Evolutionary conservation across 2,113 vertebrate genomes (phyloP).

Genomic region (Colius striatus): DNA sequence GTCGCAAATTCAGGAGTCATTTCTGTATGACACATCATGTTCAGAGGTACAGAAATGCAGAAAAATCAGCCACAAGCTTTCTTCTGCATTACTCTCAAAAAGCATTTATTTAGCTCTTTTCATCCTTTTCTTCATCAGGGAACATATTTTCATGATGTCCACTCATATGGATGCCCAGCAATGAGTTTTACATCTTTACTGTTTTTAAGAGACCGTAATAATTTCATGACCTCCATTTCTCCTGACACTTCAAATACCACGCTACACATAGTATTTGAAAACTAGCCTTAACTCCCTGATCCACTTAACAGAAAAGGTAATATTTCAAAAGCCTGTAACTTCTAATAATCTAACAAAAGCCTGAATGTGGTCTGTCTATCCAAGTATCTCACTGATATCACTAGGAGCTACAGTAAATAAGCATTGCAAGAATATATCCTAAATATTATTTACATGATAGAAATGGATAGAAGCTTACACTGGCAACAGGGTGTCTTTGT

Average conservation of each 20-base stretch:
- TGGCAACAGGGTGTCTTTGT: neutral
- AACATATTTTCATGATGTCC: neutral
- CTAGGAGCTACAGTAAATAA: neutral
- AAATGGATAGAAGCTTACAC: neutral
- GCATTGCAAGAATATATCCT: neutral
- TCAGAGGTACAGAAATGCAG: constrained; percentile 17
- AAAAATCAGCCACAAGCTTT: neutral
- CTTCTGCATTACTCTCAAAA: neutral
- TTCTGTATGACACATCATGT: constrained; percentile 33
- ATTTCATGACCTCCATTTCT: neutral
- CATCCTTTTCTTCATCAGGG: neutral
- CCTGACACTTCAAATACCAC: neutral
- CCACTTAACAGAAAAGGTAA: neutral
- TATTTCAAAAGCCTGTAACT: neutral
- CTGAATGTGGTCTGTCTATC: neutral
- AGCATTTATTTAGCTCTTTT: neutral
- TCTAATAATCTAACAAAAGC: neutral
- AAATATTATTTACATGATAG: neutral
- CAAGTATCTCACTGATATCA: neutral
- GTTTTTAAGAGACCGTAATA: neutral
- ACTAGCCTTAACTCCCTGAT: neutral
- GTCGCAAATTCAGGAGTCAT: neutral
- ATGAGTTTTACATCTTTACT: neutral
- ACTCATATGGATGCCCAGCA: neutral
- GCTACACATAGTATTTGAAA: neutral